These are phyloP conservation scores for Telenomus remus DNA, from an alignment of 1,140 invertebrate genomes.

Conservation along the genomic window DNA sequence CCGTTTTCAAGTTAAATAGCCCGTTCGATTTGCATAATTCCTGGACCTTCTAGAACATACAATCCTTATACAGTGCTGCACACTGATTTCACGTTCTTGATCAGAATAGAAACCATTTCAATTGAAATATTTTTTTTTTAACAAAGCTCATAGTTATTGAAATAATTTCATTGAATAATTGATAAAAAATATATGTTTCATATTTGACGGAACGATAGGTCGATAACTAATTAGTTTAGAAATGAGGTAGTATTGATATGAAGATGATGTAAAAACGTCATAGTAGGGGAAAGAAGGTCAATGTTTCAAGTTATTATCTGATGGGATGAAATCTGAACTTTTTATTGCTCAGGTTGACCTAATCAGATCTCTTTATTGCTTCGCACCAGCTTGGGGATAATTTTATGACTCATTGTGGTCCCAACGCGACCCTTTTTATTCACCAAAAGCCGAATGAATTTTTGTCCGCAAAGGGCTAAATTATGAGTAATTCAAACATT, in stretches of 20 bases:
- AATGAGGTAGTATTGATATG: too few species aligned
- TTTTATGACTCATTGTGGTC: conserved; percentile 51
- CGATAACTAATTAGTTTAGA: too few species aligned
- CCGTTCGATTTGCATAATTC: conserved; percentile 3
- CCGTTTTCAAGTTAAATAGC: conserved; percentile 7
- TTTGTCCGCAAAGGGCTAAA: conserved; percentile 24
- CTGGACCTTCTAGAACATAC: neutral
- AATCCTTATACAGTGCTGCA: too few species aligned
- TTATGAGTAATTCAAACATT: conserved; percentile 22
- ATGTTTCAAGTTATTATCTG: neutral
- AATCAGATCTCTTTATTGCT: conserved; percentile 40
- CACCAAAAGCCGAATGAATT: conserved; percentile 19
- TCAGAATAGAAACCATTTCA: too few species aligned
- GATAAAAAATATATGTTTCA: too few species aligned
- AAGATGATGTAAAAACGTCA: too few species aligned
- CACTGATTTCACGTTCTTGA: too few species aligned
- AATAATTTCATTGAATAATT: too few species aligned
- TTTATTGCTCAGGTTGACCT: conserved; percentile 41
- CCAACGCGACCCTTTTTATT: conserved; percentile 26
- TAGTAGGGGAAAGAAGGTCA: too few species aligned
- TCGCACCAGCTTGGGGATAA: conserved; percentile 36
- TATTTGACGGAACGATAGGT: too few species aligned
- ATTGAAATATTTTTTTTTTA: too few species aligned
- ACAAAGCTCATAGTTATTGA: too few species aligned
- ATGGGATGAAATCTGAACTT: conserved; percentile 11